Evolutionary conservation across 2,888 invertebrate species (phyloP), one percentile per base, ranked within the genome.

Genomic region (Scaptodrosophila latifasciaeformis): DNA sequence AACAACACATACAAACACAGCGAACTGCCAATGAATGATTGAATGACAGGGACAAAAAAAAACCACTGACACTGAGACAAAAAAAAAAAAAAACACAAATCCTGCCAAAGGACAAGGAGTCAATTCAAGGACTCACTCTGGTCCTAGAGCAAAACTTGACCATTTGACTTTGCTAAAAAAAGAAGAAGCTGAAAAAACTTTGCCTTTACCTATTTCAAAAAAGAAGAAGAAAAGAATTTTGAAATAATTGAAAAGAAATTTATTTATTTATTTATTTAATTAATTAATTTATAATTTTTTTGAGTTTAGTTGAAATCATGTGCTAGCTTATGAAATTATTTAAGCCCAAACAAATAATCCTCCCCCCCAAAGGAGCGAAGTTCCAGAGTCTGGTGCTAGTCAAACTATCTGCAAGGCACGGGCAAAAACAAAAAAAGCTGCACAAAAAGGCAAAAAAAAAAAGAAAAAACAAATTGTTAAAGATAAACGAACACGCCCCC

Each of bases 381-480:
- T 77, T 67, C 70, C 62, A 76, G 84, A 83, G 83, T 84, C 84
- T 83, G 85, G 81, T 84, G 84, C 84, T 84, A 84, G 85, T 84
- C 84, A 82, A 82, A 78, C 77, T 78, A 66, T 70, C 61, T 76
- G 71, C 71, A 81, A 78, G 67, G 65, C 10, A 34, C 17, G n/a
- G n/a, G 19, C 29, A 44, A 51, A 42, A 30, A 30, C 10, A 21
- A 42, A 29, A 18, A 12, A 18, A 43, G n/a, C n/a, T n/a, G n/a
- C 15, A 49, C 31, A 44, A 55, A 51, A 54, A 47, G 35, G 12
- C 31, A 58, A 43, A 27, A 27, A 45, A 39, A 54, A 50, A 60
- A 48, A 35, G 40, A 50, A 54, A 54, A 40, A 44, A 40, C 51
- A 47, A 59, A 46, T 19, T 51, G 54, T 49, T 52, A 35, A 62